phyloP scores from a whole-genome alignment of 1,140 invertebrate species.

The Telenomus remus region DNA sequence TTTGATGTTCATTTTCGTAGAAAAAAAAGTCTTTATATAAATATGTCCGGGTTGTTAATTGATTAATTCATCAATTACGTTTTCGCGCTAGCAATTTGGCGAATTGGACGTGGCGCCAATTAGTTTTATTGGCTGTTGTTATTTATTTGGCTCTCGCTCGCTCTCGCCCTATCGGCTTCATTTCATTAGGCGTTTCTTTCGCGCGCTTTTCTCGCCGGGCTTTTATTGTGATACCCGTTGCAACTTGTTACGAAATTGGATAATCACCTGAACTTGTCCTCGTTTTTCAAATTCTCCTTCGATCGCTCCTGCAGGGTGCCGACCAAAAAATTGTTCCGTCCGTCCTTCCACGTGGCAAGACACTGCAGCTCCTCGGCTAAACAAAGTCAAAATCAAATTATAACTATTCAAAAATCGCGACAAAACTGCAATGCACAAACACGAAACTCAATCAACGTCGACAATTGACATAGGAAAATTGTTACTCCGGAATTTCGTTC shows the following conservation, averaged over 20 bases:
- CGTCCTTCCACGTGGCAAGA: constrained; percentile 81
- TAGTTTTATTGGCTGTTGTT: constrained; percentile 59
- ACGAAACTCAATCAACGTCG: too few relatives aligned
- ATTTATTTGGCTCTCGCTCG: constrained; percentile 48
- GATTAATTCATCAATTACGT: constrained; percentile 66
- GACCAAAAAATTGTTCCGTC: constrained; percentile 79
- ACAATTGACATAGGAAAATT: too few relatives aligned
- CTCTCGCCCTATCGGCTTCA: constrained; percentile 28
- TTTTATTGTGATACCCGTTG: background rate
- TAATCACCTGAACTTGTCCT: constrained; percentile 78
- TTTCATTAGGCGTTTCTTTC: constrained; percentile 38
- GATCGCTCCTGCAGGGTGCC: constrained; percentile 72
- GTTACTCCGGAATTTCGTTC: too few relatives aligned
- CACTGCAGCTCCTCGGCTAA: constrained; percentile 81
- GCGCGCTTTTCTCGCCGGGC: too few relatives aligned
- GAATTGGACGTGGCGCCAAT: constrained; percentile 59
- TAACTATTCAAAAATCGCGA: too few relatives aligned
- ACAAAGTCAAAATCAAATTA: constrained; percentile 47
- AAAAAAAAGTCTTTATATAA: too few relatives aligned
- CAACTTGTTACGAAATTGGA: constrained; percentile 29
- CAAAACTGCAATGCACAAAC: too few relatives aligned
- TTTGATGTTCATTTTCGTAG: too few relatives aligned
- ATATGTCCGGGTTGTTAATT: constrained; percentile 51
- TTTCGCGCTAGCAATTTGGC: constrained; percentile 56
- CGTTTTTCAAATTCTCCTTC: constrained; percentile 70